Evolutionary conservation across 2,113 vertebrate species (phyloP).

Genomic region (Perca flavescens): DNA sequence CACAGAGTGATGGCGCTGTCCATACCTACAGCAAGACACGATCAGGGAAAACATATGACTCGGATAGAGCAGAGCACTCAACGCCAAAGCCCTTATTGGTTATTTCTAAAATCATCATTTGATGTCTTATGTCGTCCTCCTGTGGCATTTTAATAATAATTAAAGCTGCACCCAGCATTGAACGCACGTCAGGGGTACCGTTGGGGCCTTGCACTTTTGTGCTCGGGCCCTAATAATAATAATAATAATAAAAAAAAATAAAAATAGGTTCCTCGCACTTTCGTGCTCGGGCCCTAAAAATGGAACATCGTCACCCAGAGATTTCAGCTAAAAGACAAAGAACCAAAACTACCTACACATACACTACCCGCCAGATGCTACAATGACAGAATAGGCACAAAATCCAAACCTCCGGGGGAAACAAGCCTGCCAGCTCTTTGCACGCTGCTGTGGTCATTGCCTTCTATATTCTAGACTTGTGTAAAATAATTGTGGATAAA

Average conservation of each 20-base stretch:
- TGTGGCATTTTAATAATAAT: background rate
- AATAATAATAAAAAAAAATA: too few relatives aligned
- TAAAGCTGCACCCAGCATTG: too few relatives aligned
- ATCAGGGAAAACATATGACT: background rate
- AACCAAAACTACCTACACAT: background rate
- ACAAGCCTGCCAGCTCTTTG: background rate
- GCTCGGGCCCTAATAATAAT: too few relatives aligned
- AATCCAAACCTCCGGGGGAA: background rate
- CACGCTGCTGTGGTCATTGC: background rate
- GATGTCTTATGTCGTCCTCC: background rate
- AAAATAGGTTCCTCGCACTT: too few relatives aligned
- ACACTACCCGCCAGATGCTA: constrained; percentile 27
- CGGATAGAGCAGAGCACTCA: background rate
- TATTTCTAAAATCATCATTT: background rate
- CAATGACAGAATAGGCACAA: constrained; percentile 24
- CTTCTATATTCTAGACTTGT: background rate
- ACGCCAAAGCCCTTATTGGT: background rate
- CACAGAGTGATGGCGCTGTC: constrained; percentile 98
- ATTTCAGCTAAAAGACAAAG: background rate
- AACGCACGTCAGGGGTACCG: too few relatives aligned
- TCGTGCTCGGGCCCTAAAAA: background rate
- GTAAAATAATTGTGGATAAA: background rate
- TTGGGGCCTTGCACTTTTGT: too few relatives aligned
- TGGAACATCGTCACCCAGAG: background rate
- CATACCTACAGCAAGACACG: constrained; percentile 86